These are phyloP conservation scores for Hypsopygia costalis DNA, from an alignment of 2,888 invertebrate genomes.

Conservation along the genomic window DNA sequence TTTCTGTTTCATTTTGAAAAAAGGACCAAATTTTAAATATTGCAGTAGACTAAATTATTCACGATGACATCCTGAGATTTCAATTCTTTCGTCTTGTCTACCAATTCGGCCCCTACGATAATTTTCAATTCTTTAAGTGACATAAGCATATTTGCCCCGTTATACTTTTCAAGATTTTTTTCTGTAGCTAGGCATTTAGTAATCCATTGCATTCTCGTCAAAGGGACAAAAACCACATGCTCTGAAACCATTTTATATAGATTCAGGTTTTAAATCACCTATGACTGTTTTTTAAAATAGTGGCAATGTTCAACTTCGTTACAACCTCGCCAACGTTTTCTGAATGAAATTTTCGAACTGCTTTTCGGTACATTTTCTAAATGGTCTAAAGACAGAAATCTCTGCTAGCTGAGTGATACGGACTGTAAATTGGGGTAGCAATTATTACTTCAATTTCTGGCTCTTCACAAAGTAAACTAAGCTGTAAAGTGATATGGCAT, in stretches of 20 bases:
- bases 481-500: slow-evolving; percentile 18
- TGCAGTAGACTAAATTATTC: too few species aligned
- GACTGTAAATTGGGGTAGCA: slow-evolving; percentile 9
- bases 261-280: slow-evolving; percentile 15
- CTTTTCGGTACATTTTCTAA: slow-evolving; percentile 12
- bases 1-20: too few species aligned
- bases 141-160: too few species aligned
- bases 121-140: too few species aligned
- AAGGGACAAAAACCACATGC: slow-evolving; percentile 15
- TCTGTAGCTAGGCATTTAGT: too few species aligned
- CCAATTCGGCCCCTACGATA: too few species aligned
- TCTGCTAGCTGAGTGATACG: slow-evolving; percentile 20
- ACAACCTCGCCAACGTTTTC: slow-evolving; percentile 13
- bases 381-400: slow-evolving; percentile 26
- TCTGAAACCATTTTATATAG: slow-evolving; percentile 16
- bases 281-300: slow-evolving; percentile 13
- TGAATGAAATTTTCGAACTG: slow-evolving; percentile 14
- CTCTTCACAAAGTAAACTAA: slow-evolving; percentile 13
- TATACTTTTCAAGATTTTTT: too few species aligned
- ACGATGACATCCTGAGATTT: too few species aligned
- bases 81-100: too few species aligned
- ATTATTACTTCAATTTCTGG: slow-evolving; percentile 22
- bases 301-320: slow-evolving; percentile 13
- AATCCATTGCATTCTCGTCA: slow-evolving; percentile 15
- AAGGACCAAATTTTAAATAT: too few species aligned